Percentiles rank a stretch among this genome's conserved stretches.
Conservation (phyloP, 2,888 invertebrate species). For the Erpobdella octoculata region DNA sequence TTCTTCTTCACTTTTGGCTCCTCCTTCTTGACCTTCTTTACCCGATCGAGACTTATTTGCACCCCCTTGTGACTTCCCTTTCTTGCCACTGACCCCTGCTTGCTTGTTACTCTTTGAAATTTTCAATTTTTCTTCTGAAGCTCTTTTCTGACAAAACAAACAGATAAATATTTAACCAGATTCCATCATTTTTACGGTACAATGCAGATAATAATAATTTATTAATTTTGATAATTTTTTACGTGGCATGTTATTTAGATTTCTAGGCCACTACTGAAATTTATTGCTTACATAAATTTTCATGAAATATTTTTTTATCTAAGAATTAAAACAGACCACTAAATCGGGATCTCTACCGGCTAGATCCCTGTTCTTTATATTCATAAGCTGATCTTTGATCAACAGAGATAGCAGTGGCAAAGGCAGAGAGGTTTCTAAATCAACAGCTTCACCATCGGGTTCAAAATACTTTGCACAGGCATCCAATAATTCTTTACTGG, state of each 20-base stretch:
- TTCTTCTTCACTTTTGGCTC: neutral
- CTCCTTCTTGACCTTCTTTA: neutral
- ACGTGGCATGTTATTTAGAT: too few species aligned
- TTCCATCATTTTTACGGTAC: too few species aligned
- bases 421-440: neutral
- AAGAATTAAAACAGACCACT: neutral
- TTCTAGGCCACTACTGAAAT: too few species aligned
- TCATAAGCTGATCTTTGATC: neutral
- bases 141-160: too few species aligned
- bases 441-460: neutral
- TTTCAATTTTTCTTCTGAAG: too few species aligned
- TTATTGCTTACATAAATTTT: neutral
- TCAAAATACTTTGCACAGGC: neutral
- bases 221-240: too few species aligned
- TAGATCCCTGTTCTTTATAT: too few species aligned
- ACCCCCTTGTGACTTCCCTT: neutral
- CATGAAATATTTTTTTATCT: neutral
- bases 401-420: neutral
- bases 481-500: neutral
- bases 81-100: neutral
- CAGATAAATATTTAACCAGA: too few species aligned
- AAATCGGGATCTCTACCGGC: too few species aligned
- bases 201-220: too few species aligned
- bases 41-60: neutral
- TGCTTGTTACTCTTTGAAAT: too few species aligned